Base-by-base conservation (phyloP, 2,113 vertebrate genomes). In the Rhinichthys klamathensis region DNA sequence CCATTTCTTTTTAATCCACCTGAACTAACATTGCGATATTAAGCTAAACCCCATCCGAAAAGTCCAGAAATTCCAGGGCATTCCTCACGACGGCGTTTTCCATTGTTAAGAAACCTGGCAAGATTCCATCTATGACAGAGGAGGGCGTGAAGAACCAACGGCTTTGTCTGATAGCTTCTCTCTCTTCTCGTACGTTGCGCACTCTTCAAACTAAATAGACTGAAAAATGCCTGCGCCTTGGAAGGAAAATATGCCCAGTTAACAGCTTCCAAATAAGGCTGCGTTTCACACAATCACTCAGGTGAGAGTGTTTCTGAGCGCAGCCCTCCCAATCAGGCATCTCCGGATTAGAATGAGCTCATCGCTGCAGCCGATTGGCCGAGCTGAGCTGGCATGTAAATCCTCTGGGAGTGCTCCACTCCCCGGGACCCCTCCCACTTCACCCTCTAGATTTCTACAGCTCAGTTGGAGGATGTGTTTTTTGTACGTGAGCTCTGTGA, bases 201-300 rank as follows among this genome's bases (percentile, higher is more conserved):
- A 70, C 84, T 80, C 70, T 61, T 76, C 35, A 38, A 67, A 78
- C 32, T 32, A 23, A 46, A 41, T 32, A 32, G 16, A 63, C 44
- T 80, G 70, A 30, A 95, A 94, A 94, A 95, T 95, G 96, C 94
- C 94, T 90, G 93, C 91, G 94, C 93, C 92, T 92, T 94, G 91
- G 92, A 94, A 93, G 93, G 93, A 93, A 91, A 93, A 90, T 41
- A 56, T 16, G 84, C 86, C 94, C 92, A 94, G 91, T 95, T 93
- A 95, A 95, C 93, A 94, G 94, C 95, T 95, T 94, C 95, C 95
- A 97, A 96, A 97, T 96, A 96, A 96, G 95, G 94, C 94, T 91
- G 93, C 94, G 93, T 90, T 88, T 90, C 85, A 92, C 92, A 90
- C 93, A 90, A 91, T 92, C 95, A 94, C 94, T 93, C 93, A 93